Evolutionary conservation across 92 coral and sea anemone species (phyloP), one percentile per base, ranked within the genome.

Genomic region (Desmophyllum pertusum): DNA sequence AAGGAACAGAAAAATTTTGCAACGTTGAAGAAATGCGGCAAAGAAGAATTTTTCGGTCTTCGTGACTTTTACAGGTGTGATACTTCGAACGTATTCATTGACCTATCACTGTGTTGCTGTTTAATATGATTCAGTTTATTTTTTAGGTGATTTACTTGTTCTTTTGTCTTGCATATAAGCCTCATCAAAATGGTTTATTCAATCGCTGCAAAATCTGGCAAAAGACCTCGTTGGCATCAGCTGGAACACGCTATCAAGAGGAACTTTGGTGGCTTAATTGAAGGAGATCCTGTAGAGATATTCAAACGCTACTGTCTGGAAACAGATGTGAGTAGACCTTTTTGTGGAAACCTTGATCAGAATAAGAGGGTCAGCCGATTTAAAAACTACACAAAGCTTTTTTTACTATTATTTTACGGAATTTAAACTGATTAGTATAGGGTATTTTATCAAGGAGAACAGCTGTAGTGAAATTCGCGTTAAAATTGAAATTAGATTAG

Each of bases 41-140:
- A 91, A 73, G 95, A 94, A 41, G 98, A 90, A 55, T 94, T 92
- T 55, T 94, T 92, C 79, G 98, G 98, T 27, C 88, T 94, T 36
- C 93, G 98, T 36, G 98, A 94, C 87, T 94, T 92, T 83, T 94
- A 94, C 83, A 90, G 98, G 98, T 94, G 43, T n/a, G 30, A 15
- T 29, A 37, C 31, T 15, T 25, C 3, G 29, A 61, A 1, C 18
- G 76, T 36, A 5, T 14, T 19, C 7, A 0, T n/a, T 50, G 40
- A 5, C 48, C 21, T 5, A 0, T 62, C 18, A 9, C 3, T 62
- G 21, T 10, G 39, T 45, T 33, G 13, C 31, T 23, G 14, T 38
- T 80, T 23, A 18, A 8, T 42, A 6, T 27, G n/a, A n/a, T 27
- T 21, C 37, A 17, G 5, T 5, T 78, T 0, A 19, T 30, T 31